phyloP scores from a whole-genome alignment of 2,797 vertebrate species.

The Poecile montanus region DNA sequence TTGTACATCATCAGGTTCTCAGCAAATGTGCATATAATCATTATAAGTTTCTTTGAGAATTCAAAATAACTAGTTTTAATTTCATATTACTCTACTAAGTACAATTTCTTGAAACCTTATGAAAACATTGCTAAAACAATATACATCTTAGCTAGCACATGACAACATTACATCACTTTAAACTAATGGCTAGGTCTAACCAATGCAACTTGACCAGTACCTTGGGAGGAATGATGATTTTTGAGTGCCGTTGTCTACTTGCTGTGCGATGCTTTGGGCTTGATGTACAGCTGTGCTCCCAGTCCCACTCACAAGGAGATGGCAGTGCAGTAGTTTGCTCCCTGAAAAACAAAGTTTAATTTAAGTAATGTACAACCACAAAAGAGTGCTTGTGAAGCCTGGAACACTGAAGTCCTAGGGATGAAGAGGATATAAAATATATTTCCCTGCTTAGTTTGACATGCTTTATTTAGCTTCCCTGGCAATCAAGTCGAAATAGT shows the following conservation, averaged over 20 bases:
- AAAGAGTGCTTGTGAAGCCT: not conserved
- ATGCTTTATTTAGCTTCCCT: not conserved
- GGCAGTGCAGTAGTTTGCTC: conserved; percentile 63
- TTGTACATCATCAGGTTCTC: not conserved
- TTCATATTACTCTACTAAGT: not conserved
- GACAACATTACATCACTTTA: not conserved
- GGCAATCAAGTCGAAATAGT: not conserved
- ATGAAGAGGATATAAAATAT: not conserved
- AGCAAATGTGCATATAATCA: not conserved
- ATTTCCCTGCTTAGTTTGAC: not conserved
- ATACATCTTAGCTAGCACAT: not conserved
- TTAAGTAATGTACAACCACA: not conserved
- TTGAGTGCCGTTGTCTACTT: not conserved
- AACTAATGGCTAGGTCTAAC: not conserved
- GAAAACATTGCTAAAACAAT: not conserved
- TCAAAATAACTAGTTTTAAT: not conserved
- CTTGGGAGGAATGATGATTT: conserved; percentile 42
- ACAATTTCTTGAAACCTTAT: not conserved
- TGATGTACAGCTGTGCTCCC: conserved; percentile 45
- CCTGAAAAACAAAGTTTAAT: conserved; percentile 67
- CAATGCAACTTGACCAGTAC: conserved; percentile 49
- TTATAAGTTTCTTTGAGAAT: not conserved
- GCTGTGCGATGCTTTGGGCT: not conserved
- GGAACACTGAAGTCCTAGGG: not conserved
- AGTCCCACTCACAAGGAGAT: conserved; percentile 79